phyloP scores from a whole-genome alignment of 2,888 invertebrate species.

The Plagodis pulveraria region DNA sequence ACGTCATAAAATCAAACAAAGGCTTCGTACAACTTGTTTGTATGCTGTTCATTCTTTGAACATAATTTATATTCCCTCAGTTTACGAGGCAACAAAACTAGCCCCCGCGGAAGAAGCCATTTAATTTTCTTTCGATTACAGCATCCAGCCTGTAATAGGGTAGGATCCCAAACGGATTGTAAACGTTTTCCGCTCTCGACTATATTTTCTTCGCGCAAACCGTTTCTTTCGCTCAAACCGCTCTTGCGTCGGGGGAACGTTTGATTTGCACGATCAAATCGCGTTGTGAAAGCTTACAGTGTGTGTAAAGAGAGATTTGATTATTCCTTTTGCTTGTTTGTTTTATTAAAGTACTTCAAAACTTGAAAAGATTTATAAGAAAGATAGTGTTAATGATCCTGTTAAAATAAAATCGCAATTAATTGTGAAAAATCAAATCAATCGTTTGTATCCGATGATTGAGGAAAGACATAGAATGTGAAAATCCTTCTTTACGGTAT shows the following conservation, averaged over 20 bases:
- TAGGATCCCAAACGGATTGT: slow-evolving; percentile 63
- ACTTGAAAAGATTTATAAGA: too few species aligned
- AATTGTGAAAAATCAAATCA: too few species aligned
- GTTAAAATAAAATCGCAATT: too few species aligned
- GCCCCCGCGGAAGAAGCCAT: slow-evolving; percentile 33
- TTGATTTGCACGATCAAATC: slow-evolving; percentile 70
- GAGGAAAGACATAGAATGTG: too few species aligned
- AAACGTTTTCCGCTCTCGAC: slow-evolving; percentile 62
- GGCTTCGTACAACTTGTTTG: background rate
- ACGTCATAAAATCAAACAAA: slow-evolving; percentile 2
- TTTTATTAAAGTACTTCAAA: background rate
- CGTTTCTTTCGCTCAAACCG: slow-evolving; percentile 41
- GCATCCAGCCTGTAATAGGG: slow-evolving; percentile 39
- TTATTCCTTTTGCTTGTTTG: slow-evolving; percentile 12
- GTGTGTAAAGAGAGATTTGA: slow-evolving; percentile 40
- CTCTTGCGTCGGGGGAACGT: slow-evolving; percentile 68
- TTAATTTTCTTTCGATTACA: slow-evolving; percentile 42
- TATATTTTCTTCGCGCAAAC: slow-evolving; percentile 63
- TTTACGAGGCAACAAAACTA: slow-evolving; percentile 30
- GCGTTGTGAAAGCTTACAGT: slow-evolving; percentile 50
- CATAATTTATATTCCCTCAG: slow-evolving; percentile 26
- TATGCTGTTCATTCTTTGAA: slow-evolving; percentile 17
- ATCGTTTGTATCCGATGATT: too few species aligned
- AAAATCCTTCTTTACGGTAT: too few species aligned
- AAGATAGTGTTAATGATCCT: too few species aligned